These are phyloP conservation scores for Campoletis sonorensis DNA, from an alignment of 1,140 invertebrate genomes.

Conservation along the genomic window DNA sequence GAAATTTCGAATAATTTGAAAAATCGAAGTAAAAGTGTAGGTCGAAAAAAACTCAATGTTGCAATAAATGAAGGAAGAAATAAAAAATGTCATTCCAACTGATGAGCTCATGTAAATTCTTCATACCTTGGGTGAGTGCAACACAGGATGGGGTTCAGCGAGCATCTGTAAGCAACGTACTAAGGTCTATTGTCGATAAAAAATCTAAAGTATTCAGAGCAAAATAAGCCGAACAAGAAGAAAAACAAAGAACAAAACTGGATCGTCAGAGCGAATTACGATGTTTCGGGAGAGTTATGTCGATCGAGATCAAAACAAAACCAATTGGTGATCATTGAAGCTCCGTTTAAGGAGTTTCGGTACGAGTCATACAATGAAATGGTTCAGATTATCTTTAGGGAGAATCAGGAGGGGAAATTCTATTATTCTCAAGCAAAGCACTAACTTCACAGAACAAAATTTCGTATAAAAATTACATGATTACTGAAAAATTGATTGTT, in stretches of 20 bases:
- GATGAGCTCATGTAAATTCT: constrained; percentile 40
- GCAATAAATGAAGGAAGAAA: not conserved
- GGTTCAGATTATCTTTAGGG: too few relatives aligned
- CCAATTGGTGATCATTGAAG: constrained; percentile 53
- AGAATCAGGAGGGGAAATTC: too few relatives aligned
- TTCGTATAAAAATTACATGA: too few relatives aligned
- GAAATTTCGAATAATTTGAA: too few relatives aligned
- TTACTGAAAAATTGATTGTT: too few relatives aligned
- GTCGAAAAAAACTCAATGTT: not conserved
- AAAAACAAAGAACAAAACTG: not conserved
- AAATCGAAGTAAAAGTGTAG: not conserved
- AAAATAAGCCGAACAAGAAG: not conserved
- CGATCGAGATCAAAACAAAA: not conserved
- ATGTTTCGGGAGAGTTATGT: not conserved
- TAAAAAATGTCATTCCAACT: not conserved
- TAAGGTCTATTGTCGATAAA: constrained; percentile 70
- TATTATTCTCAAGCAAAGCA: too few relatives aligned
- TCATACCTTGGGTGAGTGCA: constrained; percentile 76
- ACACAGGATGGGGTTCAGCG: constrained; percentile 75
- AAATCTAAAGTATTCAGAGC: constrained; percentile 38
- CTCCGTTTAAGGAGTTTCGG: not conserved
- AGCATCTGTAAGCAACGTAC: constrained; percentile 76
- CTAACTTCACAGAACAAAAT: too few relatives aligned
- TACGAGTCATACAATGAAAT: too few relatives aligned
- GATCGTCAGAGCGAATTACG: not conserved